Evolutionary conservation across 2,113 vertebrate genomes (phyloP).

Genomic region (Chionis minor): DNA sequence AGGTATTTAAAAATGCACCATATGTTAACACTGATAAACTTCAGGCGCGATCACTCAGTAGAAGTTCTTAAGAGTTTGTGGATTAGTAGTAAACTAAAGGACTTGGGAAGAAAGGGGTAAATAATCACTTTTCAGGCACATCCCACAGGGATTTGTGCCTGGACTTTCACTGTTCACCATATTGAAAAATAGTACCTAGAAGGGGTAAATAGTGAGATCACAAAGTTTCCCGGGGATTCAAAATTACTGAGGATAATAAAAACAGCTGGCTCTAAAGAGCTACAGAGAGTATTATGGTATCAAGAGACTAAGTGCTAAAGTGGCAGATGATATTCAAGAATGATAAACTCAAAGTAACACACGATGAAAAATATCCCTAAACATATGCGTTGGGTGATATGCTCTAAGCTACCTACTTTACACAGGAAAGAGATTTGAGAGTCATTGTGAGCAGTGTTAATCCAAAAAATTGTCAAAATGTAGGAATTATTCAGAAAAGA

Average conservation of each 20-base stretch:
- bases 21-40: not conserved
- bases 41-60: not conserved
- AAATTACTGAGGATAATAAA: not conserved
- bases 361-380: not conserved
- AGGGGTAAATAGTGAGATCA: not conserved
- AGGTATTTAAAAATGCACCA: not conserved
- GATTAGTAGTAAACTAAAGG: not conserved
- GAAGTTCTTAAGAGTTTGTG: not conserved
- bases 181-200: not conserved
- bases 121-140: not conserved
- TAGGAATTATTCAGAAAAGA: not conserved
- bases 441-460: not conserved
- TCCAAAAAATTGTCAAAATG: not conserved
- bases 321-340: not conserved
- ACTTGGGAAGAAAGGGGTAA: not conserved
- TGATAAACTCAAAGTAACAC: not conserved
- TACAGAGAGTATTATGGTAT: not conserved
- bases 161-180: not conserved
- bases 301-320: not conserved
- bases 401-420: not conserved
- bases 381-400: fast-evolving
- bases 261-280: not conserved
- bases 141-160: not conserved
- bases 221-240: not conserved
- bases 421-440: not conserved